These are phyloP conservation scores for Corythoichthys haematopterus DNA, from an alignment of 2,113 vertebrate species.

Conservation along the genomic window DNA sequence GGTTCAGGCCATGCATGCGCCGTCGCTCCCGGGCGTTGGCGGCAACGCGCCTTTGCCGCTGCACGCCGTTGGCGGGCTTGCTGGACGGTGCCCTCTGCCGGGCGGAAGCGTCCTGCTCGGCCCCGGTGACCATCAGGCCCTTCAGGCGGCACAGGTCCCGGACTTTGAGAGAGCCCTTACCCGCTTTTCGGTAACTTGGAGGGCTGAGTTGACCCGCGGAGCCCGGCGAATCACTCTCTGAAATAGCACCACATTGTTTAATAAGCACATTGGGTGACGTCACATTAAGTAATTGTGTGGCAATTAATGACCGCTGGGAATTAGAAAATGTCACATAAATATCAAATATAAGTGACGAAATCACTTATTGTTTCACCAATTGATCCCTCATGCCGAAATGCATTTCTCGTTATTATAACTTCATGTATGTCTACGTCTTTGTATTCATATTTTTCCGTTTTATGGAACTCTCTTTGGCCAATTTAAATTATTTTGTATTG, in stretches of 20 bases:
- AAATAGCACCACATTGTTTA: background rate
- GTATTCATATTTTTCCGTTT: no score
- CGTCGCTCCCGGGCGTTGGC: constrained; percentile 90
- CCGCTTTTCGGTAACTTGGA: constrained; percentile 62
- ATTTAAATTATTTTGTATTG: no score
- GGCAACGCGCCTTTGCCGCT: constrained; percentile 85
- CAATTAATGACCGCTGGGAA: background rate
- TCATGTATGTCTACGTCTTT: no score
- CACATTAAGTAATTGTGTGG: background rate
- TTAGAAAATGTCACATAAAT: background rate
- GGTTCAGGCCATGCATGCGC: constrained; percentile 93
- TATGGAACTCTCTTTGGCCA: no score
- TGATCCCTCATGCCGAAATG: no score
- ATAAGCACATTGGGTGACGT: background rate
- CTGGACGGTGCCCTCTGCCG: constrained; percentile 71
- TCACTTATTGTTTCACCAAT: background rate
- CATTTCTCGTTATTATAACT: no score
- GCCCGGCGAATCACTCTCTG: constrained; percentile 66
- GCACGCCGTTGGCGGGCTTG: constrained; percentile 74
- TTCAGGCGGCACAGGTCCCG: constrained; percentile 72
- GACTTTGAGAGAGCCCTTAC: constrained; percentile 66
- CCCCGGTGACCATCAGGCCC: constrained; percentile 49
- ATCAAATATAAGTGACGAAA: background rate
- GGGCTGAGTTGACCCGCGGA: constrained; percentile 59
- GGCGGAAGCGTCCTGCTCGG: constrained; percentile 37